Evolutionary conservation across 1,140 invertebrate species (phyloP), one percentile per base, ranked within the genome.

Genomic region (Octopus sinensis): DNA sequence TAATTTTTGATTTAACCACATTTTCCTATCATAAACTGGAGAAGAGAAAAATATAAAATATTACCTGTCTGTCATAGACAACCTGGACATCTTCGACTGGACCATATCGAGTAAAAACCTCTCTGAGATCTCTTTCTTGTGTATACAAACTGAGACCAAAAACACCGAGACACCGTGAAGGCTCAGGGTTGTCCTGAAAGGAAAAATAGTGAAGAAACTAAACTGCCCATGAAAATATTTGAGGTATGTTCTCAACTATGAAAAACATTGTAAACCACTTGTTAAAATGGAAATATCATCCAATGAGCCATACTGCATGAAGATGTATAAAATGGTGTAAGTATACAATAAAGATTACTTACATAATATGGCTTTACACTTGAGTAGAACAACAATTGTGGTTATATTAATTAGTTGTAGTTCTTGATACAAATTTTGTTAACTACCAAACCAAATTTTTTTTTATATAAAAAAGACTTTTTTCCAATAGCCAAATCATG

Each of bases 71-170:
- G 92, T 98, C 97, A 88, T 97, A 96, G 54, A 98, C 96, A 85
- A 98, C 94, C 91, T 97, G 95, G n/a, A 97, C 95, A 88, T 96
- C 94, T 88, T 98, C 96, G 54, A 98, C 94, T 0, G 94, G 94
- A 5, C 97, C 97, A 91, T 95, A 98, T 89, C 97, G 96, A 54
- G 94, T 94, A 89, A 99, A 98, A 76, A 98, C 95, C 84, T 97
- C 95, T 88, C 96, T 94, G n/a, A 99, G 93, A 88, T 98, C 95
- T 82, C 95, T 93, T 89, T 99, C 97, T 1, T 96, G 95, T 4
- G 97, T 99, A 87, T 96, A 95, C 9, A 97, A 93, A 88, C 95
- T 97, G 10, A 99, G 91, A 0, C 97, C 97, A 92, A 99, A 99
- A 5, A 99, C 95, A 4, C 97, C 97, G 53, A 99, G 91, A 89